Evolutionary conservation across 2,797 vertebrate genomes (phyloP), one percentile per base, ranked within the genome.

Genomic region (Characodon lateralis): DNA sequence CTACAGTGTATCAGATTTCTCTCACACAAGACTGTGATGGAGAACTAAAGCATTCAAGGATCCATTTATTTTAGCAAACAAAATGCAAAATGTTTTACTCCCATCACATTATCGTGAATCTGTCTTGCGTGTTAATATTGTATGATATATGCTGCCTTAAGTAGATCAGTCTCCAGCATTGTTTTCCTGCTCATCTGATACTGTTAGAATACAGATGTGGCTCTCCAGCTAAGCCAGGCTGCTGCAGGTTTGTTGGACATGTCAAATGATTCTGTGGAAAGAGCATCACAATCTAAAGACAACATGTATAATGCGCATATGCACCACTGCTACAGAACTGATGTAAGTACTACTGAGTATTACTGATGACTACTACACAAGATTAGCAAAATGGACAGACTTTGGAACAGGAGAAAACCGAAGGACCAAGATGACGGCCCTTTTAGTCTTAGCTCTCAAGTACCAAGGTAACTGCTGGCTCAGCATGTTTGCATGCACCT

Each of bases 11-110:
- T 8, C 31, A 83, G 74, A 22, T 50, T 22, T 78, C 46, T 53
- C 51, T 56, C 51, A 13, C 71, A 56, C 31, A 55, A 88, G 91
- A 86, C 91, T 86, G 88, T 92, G 89, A 94, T 85, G 81, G 74
- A 74, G 69, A 80, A 72, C 76, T 46, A 75, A 87, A 86, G 85
- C 81, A 53, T 87, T 70, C 4, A 0, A 81, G 85, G 72, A 63
- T 83, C 78, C 68, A 31, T 10, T 13, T 68, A 72, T 53, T 39
- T 59, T 31, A 14, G 5, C 12, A 46, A 61, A 48, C 31, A 28
- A 28, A 28, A 28, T 28, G 39, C 43, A 18, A 77, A 77, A 71
- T 53, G n/a, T 69, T 56, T 61, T 31, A 31, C 28, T 12, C 26
- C 26, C n/a, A 4, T 4, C n/a, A 59, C 12, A 5, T 5, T 13